A percentile compares a stretch with the other conserved stretches of the same genome.
Evolutionary conservation across 2,113 vertebrate species (phyloP).

Genomic region (Origma solitaria): DNA sequence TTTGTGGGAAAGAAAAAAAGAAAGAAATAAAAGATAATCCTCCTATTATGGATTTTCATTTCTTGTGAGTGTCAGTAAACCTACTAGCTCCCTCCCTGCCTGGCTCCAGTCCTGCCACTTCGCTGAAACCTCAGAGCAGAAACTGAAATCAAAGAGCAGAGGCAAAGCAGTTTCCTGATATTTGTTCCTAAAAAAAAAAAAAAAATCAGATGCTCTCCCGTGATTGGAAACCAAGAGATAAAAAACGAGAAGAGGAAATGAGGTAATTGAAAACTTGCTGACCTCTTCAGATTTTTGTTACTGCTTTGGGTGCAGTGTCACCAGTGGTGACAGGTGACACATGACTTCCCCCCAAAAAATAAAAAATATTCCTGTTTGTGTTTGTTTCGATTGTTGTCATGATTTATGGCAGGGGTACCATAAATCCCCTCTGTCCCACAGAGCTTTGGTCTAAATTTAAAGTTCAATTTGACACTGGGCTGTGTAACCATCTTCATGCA

Average conservation of each 20-base stretch:
- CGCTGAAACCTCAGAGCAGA: neutral
- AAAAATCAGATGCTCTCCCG: neutral
- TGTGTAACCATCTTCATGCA: neutral
- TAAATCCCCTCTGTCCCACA: neutral
- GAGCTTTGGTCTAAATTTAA: neutral
- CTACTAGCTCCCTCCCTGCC: too few species aligned
- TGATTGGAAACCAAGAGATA: neutral
- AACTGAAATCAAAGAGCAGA: neutral
- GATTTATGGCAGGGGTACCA: neutral
- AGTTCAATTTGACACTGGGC: neutral
- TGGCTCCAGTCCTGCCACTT: neutral
- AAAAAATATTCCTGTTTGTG: neutral
- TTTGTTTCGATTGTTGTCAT: neutral
- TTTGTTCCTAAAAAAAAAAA: neutral
- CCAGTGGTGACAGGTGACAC: constrained; percentile 16
- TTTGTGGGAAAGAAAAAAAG: neutral
- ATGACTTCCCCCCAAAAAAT: neutral
- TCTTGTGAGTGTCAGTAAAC: neutral
- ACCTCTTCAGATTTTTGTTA: neutral
- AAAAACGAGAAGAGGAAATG: neutral
- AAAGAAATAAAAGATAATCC: neutral
- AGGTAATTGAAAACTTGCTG: neutral
- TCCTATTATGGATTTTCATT: fast-evolving
- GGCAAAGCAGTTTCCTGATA: neutral
- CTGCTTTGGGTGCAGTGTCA: neutral